Conservation (phyloP, 1,140 invertebrate genomes). For the Drepana arcuata region DNA sequence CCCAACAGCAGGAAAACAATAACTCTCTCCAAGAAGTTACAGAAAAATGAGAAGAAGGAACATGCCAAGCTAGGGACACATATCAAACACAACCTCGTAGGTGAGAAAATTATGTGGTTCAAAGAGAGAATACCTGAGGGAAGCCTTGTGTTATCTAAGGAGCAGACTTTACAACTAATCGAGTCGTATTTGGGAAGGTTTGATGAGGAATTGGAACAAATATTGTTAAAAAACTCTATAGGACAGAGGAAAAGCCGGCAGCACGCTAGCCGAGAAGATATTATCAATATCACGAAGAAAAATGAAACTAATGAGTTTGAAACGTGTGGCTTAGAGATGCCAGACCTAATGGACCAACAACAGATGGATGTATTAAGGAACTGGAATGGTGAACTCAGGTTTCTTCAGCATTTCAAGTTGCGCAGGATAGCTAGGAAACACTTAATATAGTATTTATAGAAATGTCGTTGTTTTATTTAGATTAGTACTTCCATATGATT, state of each 20-base stretch:
- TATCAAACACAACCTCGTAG: constrained; percentile 79
- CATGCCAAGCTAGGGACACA: constrained; percentile 75
- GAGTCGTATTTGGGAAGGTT: constrained; percentile 75
- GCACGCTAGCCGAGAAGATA: constrained; percentile 82
- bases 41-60: constrained; percentile 76
- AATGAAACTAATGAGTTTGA: constrained; percentile 80
- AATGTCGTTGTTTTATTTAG: not conserved
- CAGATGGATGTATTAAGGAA: constrained; percentile 74
- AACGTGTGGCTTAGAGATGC: constrained; percentile 81
- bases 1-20: constrained; percentile 84
- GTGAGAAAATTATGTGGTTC: constrained; percentile 83
- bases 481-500: too few relatives aligned
- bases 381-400: constrained; percentile 79
- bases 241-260: constrained; percentile 80
- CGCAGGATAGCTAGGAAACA: constrained; percentile 73
- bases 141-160: constrained; percentile 69
- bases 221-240: constrained; percentile 81
- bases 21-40: constrained; percentile 77
- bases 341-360: constrained; percentile 73
- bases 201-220: constrained; percentile 84
- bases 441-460: constrained; percentile 37
- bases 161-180: constrained; percentile 74
- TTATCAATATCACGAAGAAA: constrained; percentile 80
- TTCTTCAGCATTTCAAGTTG: constrained; percentile 78
- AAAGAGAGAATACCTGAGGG: constrained; percentile 73